A percentile compares a stretch with the other conserved stretches of the same genome.
These are phyloP conservation scores for Spilosoma lubricipeda DNA, from an alignment of 2,888 invertebrate species.

Conservation along the genomic window DNA sequence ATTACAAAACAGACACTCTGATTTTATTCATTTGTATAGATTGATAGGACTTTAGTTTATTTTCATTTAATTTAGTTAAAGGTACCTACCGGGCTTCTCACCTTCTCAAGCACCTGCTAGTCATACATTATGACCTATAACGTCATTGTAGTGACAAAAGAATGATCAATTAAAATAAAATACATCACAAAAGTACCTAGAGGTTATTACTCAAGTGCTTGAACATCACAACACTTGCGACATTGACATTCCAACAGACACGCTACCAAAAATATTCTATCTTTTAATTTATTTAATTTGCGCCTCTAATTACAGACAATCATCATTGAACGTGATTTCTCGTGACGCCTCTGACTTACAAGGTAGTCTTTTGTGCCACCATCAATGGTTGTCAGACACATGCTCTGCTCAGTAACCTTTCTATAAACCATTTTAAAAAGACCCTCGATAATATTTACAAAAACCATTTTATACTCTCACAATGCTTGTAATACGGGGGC, in stretches of 20 bases:
- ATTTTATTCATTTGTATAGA: no score
- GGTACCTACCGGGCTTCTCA: neutral
- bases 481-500: conserved; percentile 38
- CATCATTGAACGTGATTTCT: conserved; percentile 71
- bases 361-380: conserved; percentile 83
- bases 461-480: conserved; percentile 45
- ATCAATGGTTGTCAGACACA: conserved; percentile 75
- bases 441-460: conserved; percentile 46
- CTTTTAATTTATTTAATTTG: conserved; percentile 81
- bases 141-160: neutral
- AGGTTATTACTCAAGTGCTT: conserved; percentile 11
- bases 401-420: conserved; percentile 77
- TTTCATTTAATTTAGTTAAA: neutral
- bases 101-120: neutral
- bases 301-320: conserved; percentile 81
- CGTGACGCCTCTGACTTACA: conserved; percentile 79
- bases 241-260: conserved; percentile 72
- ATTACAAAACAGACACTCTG: no score
- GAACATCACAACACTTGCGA: conserved; percentile 52
- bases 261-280: conserved; percentile 69
- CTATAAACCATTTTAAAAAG: conserved; percentile 54
- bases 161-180: conserved; percentile 3
- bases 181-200: conserved; percentile 12
- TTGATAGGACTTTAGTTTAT: no score
- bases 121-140: neutral